Conservation (phyloP, 2,888 invertebrate species). For the Drosophila mettleri region DNA sequence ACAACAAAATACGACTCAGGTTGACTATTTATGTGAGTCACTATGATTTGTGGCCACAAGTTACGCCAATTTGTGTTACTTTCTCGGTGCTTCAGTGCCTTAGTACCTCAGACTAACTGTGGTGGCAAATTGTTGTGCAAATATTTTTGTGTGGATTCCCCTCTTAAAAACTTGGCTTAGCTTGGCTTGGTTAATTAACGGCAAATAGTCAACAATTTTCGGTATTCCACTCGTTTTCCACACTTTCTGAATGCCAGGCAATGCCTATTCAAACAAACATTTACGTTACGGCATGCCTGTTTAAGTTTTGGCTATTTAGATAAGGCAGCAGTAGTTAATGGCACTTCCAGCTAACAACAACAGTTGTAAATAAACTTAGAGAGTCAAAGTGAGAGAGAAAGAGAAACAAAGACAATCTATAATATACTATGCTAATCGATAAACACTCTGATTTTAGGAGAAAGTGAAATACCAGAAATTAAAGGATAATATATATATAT, state of each 20-base stretch:
- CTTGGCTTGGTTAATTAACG: constrained; percentile 66
- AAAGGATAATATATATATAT: too few relatives aligned
- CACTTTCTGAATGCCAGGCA: constrained; percentile 13
- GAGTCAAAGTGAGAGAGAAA: not conserved
- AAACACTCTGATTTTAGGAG: not conserved
- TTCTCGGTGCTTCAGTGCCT: constrained; percentile 20
- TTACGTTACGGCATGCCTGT: constrained; percentile 30
- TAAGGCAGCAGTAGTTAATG: constrained; percentile 29
- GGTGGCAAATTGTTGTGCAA: constrained; percentile 67
- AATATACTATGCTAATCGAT: constrained; percentile 11
- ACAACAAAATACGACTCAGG: constrained; percentile 53
- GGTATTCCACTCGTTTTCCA: constrained; percentile 22
- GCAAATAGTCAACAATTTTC: constrained; percentile 58
- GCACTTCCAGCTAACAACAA: constrained; percentile 2
- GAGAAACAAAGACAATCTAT: not conserved
- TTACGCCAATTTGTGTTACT: constrained; percentile 66
- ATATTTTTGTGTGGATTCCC: constrained; percentile 63
- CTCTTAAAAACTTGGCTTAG: constrained; percentile 54
- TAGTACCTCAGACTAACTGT: constrained; percentile 39
- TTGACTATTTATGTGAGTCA: constrained; percentile 40
- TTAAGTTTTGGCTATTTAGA: constrained; percentile 50
- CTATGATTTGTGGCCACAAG: constrained; percentile 67
- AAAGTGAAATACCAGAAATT: not conserved
- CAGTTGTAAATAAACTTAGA: not conserved
- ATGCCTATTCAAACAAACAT: constrained; percentile 54